Percentiles rank a stretch among this genome's conserved stretches.
phyloP scores from a whole-genome alignment of 1,140 invertebrate genomes.

The Halictus rubicundus region DNA sequence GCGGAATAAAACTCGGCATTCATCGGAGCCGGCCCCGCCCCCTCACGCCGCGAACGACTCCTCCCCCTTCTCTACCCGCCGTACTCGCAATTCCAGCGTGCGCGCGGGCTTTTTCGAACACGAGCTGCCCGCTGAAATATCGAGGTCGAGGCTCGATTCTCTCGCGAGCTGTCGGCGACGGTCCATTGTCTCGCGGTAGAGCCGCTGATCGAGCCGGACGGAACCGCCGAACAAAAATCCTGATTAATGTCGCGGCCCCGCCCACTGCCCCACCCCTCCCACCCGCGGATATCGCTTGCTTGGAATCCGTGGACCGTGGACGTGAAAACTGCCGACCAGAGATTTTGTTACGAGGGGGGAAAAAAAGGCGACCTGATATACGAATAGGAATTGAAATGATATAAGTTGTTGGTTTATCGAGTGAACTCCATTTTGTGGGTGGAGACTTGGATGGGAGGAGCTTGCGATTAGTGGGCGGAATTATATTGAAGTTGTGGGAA shows the following conservation, averaged over 20 bases:
- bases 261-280: too few species aligned
- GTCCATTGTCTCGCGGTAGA: background rate
- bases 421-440: too few species aligned
- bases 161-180: background rate
- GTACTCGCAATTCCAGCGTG: background rate
- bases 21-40: background rate
- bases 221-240: conserved; percentile 5
- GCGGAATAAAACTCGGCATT: conserved; percentile 26
- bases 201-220: conserved; percentile 1
- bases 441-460: too few species aligned
- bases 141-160: conserved; percentile 9
- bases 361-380: too few species aligned
- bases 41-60: background rate
- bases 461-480: too few species aligned
- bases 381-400: too few species aligned
- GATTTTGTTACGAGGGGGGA: too few species aligned
- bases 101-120: background rate
- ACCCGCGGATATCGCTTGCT: background rate
- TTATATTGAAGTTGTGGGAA: too few species aligned
- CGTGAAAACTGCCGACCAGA: background rate
- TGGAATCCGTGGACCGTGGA: background rate
- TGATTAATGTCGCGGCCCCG: background rate
- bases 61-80: background rate
- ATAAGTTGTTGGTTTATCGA: too few species aligned
- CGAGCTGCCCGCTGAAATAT: background rate